phyloP scores from a whole-genome alignment of 2,888 invertebrate species.

The Eristalis intricaria region DNA sequence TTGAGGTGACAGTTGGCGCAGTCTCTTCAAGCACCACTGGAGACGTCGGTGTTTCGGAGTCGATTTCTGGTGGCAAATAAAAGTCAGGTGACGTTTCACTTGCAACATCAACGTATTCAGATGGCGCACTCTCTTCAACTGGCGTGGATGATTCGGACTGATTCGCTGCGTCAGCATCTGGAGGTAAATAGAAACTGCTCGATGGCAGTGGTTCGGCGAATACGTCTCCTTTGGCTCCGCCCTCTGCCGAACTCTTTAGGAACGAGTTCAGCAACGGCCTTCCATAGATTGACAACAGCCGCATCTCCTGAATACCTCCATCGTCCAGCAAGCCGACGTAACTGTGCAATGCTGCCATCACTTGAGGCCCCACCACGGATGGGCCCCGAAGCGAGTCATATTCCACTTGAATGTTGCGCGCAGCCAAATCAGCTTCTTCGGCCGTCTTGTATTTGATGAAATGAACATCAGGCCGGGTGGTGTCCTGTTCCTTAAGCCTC shows the following conservation, averaged over 20 bases:
- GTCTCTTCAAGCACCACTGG: background rate
- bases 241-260: background rate
- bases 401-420: conserved; percentile 79
- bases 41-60: background rate
- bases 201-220: background rate
- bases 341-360: conserved; percentile 76
- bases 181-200: background rate
- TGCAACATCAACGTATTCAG: background rate
- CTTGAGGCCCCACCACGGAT: conserved; percentile 78
- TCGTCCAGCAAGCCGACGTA: conserved; percentile 28
- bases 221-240: background rate
- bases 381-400: conserved; percentile 78
- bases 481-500: conserved; percentile 78
- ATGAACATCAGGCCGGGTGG: conserved; percentile 80
- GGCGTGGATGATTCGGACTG: background rate
- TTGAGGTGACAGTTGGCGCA: background rate
- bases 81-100: background rate
- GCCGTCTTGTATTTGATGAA: conserved; percentile 81
- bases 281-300: background rate
- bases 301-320: background rate
- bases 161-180: background rate
- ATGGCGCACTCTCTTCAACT: background rate
- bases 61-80: background rate
- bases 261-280: background rate
- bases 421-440: conserved; percentile 80